Base-by-base conservation (phyloP, 2,113 vertebrate genomes). In the Ictidomys tridecemlineatus region DNA sequence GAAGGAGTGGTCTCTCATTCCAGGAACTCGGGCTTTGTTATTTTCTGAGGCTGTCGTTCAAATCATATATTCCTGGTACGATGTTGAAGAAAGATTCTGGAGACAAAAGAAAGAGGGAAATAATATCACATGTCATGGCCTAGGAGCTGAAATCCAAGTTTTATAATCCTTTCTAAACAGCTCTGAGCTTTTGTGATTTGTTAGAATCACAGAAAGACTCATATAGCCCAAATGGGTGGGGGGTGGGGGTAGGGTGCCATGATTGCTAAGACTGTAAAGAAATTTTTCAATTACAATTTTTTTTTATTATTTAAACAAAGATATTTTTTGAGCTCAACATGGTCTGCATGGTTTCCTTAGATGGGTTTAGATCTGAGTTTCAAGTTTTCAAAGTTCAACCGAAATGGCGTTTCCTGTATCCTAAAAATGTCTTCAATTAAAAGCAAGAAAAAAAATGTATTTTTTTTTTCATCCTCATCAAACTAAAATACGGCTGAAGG, bases 401-500 rank as follows among this genome's bases (percentile, higher is more conserved):
- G 90, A 77, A 86, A 93, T 97, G 88, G 87, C 84, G 65, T 97
- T 98, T 98, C 97, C 96, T 98, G 97, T 97, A 96, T 95, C 96
- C 98, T 96, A 97, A 98, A 98, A 97, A 97, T 96, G 92, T 97
- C 96, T 97, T 97, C 97, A 97, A 98, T 98, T 97, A 97, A 96
- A 95, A 94, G 90, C 94, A 93, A 97, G 94, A 70, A 45, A 88
- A 95, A 95, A 98, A 97, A 89, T 85, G 34, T 96, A 72, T 89
- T 93, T 98, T 97, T 39, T 39, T 93, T 96, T 97, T 95, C 34
- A 98, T 84, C 95, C 85, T 95, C 97, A 98, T 98, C 98, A 98
- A 98, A 97, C 97, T 97, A 65, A 98, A 98, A 98, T 95, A 98
- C 94, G 97, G 98, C 97, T 97, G 98, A 98, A 98, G 97, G 97